Conservation (phyloP, 2,113 vertebrate genomes). For the Lamprotornis superbus region DNA sequence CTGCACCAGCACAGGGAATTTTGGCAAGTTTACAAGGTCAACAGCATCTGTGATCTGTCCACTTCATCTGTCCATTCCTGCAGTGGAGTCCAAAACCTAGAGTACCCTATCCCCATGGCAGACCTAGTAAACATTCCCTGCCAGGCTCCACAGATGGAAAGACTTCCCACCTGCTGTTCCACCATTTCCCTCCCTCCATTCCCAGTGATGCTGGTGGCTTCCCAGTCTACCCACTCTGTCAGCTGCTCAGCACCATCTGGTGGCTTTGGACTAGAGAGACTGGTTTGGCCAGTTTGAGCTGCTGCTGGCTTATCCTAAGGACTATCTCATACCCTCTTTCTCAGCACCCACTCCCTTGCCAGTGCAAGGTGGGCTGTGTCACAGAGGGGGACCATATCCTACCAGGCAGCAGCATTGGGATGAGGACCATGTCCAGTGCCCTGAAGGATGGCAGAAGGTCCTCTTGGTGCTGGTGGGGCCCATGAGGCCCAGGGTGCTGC, state of each 20-base stretch:
- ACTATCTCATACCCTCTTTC: neutral
- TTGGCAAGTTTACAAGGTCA: neutral
- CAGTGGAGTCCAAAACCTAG: neutral
- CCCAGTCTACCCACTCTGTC: neutral
- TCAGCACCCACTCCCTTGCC: rapidly evolving
- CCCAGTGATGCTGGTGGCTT: neutral
- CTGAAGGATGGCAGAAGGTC: neutral
- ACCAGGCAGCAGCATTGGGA: neutral
- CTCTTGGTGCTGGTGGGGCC: neutral
- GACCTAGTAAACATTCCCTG: too few species aligned
- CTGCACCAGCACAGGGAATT: neutral
- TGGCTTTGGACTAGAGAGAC: neutral
- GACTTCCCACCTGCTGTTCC: neutral
- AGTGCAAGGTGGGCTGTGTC: rapidly evolving
- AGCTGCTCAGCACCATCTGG: neutral
- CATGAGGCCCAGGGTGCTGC: neutral
- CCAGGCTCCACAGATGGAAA: neutral
- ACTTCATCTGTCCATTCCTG: neutral
- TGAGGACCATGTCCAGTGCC: neutral
- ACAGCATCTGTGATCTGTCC: neutral
- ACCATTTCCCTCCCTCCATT: neutral
- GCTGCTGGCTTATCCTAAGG: neutral
- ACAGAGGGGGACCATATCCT: neutral
- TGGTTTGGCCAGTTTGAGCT: neutral
- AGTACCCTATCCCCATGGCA: neutral